Evolutionary conservation across 2,113 vertebrate genomes (phyloP).

Genomic region (Aphyosemion australe): DNA sequence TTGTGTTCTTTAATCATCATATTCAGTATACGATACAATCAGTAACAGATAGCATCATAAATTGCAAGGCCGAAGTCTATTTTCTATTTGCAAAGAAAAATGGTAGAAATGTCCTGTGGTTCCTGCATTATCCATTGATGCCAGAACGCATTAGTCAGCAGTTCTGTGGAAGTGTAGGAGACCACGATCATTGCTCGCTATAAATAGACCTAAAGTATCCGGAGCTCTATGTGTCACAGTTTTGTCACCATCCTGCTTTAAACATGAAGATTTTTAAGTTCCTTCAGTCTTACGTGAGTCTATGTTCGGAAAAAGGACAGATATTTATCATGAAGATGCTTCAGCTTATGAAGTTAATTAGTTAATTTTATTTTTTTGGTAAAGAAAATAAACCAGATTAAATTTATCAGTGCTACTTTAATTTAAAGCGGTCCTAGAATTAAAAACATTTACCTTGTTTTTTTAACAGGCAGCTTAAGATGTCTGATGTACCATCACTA

Average conservation of each 20-base stretch:
- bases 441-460: no score
- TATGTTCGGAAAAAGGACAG: not conserved
- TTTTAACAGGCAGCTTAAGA: no score
- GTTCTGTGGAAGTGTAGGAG: not conserved
- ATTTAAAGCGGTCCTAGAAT: no score
- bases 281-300: slow-evolving; percentile 12
- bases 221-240: not conserved
- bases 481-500: no score
- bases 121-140: slow-evolving; percentile 7
- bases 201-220: slow-evolving; percentile 12
- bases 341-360: no score
- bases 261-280: slow-evolving; percentile 1
- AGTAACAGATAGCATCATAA: no score
- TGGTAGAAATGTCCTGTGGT: not conserved
- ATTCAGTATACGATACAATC: no score
- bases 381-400: no score
- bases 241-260: not conserved
- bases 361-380: no score
- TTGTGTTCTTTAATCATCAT: no score
- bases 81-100: slow-evolving; percentile 11
- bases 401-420: no score
- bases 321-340: no score
- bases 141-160: slow-evolving; percentile 5
- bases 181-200: slow-evolving; percentile 7
- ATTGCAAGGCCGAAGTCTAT: not conserved